Base-by-base conservation (phyloP, 2,888 invertebrate species). In the Muschampia plurimacula region DNA sequence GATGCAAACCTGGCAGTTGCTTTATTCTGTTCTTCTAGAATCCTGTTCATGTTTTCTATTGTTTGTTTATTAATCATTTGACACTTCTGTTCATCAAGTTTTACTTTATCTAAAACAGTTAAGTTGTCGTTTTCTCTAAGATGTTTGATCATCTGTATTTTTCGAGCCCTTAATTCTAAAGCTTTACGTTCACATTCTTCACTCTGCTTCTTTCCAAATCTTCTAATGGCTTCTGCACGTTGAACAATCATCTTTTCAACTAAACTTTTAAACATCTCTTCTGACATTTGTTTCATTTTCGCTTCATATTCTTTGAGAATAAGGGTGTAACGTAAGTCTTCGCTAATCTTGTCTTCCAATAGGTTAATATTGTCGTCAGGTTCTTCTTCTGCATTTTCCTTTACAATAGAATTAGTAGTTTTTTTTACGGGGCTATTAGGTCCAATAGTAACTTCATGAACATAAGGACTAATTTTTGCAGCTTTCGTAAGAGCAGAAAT, bases 401-500 rank as follows among this genome's bases (percentile, higher is more conserved):
- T 49, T 12, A 32, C 44, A 12, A 62, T 10, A n/a, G 6, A 5
- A 44, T 67, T 32, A 1, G 72, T 65, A 71, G 84, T 81, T 73
- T 85, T 82, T 15, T 77, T 77, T 46, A 77, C 70, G 10, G 84
- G 83, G 68, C 84, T 87, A 13, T 86, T 87, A 0, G 95, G 95
- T 0, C 95, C 95, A 71, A 95, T 92, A 0, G 96, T 96, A 0
- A 94, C 94, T 84, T 94, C 91, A 76, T 91, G 91, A 1, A 95
- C 87, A 49, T 85, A 81, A 2, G 92, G 90, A 74, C 95, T 95
- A 39, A 96, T 92, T 80, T 89, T 88, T 22, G 93, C 94, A 4
- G 95, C 95, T 83, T 96, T 96, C 52, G 91, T 93, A 36, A 96
- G 83, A 6, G 95, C 96, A 3, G 96, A 95, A 74, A 96, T 88